phyloP scores from a whole-genome alignment of 2,797 vertebrate genomes.

The Cheirogaleus major region DNA sequence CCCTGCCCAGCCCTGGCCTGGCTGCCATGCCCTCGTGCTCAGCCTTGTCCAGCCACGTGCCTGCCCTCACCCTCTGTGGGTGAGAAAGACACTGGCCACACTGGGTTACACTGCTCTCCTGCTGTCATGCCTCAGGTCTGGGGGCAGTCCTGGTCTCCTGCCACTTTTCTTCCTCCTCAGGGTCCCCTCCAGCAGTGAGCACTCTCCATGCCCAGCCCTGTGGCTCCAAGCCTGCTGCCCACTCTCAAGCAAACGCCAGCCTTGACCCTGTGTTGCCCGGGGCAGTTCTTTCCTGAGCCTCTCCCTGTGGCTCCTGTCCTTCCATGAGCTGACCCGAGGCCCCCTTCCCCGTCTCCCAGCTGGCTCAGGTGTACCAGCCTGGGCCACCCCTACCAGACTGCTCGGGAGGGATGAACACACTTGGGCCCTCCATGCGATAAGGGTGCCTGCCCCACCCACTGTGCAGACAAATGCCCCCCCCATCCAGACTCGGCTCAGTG shows the following conservation, averaged over 20 bases:
- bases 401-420: background rate
- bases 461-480: background rate
- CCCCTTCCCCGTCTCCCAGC: background rate
- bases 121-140: background rate
- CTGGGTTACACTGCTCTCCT: background rate
- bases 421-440: background rate
- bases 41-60: background rate
- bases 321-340: background rate
- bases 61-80: background rate
- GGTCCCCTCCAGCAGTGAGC: background rate
- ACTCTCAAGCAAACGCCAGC: background rate
- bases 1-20: background rate
- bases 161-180: background rate
- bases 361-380: background rate
- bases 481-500: background rate
- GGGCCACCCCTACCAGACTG: background rate
- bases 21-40: background rate
- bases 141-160: background rate
- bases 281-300: background rate
- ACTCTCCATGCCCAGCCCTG: rapidly evolving
- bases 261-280: background rate
- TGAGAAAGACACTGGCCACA: background rate
- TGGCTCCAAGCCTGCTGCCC: background rate
- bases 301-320: background rate
- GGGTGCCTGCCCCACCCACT: background rate